These are phyloP conservation scores for Lepidocyrtoides sp. DNA, from an alignment of 2,888 invertebrate genomes.

Conservation along the genomic window DNA sequence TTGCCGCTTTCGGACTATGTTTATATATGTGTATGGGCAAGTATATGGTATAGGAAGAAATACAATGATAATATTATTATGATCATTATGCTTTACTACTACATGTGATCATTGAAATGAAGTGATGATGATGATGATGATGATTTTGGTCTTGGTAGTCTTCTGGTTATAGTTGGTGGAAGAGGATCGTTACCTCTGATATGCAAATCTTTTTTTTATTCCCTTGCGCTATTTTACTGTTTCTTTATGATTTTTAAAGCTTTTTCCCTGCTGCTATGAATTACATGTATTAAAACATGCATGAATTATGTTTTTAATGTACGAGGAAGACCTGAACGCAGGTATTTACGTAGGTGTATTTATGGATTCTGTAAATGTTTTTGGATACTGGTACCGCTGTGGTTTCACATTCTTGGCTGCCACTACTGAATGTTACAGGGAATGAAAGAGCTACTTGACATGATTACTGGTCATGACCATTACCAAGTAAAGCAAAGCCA, in stretches of 20 bases:
- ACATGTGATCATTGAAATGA: neutral
- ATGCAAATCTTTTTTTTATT: conserved; percentile 47
- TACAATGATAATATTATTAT: neutral
- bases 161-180: conserved; percentile 6
- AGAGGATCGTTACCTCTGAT: conserved; percentile 47
- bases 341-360: too few relatives aligned
- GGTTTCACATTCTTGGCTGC: too few relatives aligned
- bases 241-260: neutral
- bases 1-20: neutral
- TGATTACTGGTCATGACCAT: too few relatives aligned
- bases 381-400: too few relatives aligned
- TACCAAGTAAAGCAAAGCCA: too few relatives aligned
- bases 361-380: too few relatives aligned
- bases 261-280: too few relatives aligned
- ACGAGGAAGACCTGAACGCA: too few relatives aligned
- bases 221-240: neutral
- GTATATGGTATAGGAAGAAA: neutral
- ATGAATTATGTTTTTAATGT: too few relatives aligned
- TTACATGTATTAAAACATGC: too few relatives aligned
- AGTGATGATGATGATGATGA: conserved; percentile 6
- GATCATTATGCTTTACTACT: neutral
- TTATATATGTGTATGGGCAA: neutral
- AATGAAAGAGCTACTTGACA: too few relatives aligned
- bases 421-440: too few relatives aligned
- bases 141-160: neutral